phyloP scores from a whole-genome alignment of 2,797 vertebrate species.

The Nannoperca australis region DNA sequence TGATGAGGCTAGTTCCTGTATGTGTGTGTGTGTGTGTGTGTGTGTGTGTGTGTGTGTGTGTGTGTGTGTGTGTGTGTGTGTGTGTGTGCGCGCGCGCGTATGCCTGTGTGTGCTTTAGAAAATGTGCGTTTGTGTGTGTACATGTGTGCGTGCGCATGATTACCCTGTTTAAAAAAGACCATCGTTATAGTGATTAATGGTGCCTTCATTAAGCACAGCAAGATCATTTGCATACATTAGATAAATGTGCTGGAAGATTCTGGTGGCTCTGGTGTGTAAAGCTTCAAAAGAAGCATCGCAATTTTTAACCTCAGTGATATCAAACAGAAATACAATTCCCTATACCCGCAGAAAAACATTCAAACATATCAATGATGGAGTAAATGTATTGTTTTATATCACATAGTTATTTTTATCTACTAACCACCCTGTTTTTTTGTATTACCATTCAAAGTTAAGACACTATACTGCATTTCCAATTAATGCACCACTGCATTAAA shows the following conservation, averaged over 20 bases:
- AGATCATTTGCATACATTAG: conserved; percentile 89
- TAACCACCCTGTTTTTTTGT: conserved; percentile 6
- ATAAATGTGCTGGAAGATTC: conserved; percentile 81
- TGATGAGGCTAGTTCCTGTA: conserved; percentile 51
- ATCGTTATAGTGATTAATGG: conserved; percentile 89
- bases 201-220: conserved; percentile 86
- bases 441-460: conserved; percentile 28
- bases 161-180: conserved; percentile 86
- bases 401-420: conserved; percentile 5
- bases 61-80: conserved; percentile 9
- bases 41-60: conserved; percentile 14
- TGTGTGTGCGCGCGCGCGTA: conserved; percentile 14
- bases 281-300: conserved; percentile 55
- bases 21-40: conserved; percentile 28
- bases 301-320: conserved; percentile 29
- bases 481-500: conserved; percentile 32
- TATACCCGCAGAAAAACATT: conserved; percentile 2
- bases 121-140: conserved; percentile 32
- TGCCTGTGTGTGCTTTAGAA: conserved; percentile 41
- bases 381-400: conserved; percentile 3
- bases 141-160: conserved; percentile 71
- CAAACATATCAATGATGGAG: conserved; percentile 4
- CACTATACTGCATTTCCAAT: conserved; percentile 7
- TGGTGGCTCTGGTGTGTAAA: conserved; percentile 69
- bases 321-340: conserved; percentile 34